phyloP scores from a whole-genome alignment of 2,113 vertebrate genomes.

The Ammospiza caudacuta region DNA sequence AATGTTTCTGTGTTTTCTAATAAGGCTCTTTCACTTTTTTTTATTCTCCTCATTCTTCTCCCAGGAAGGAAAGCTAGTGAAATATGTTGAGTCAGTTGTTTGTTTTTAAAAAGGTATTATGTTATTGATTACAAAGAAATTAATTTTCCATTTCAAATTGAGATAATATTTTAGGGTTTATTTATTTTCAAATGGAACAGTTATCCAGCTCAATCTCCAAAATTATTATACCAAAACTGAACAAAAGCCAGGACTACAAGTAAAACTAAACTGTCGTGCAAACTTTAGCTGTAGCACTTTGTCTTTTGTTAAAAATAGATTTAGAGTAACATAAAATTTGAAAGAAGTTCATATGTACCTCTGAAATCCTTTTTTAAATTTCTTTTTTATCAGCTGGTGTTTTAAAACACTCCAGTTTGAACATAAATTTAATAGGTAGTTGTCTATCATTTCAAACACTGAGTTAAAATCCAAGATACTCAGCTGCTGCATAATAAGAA shows the following conservation, averaged over 20 bases:
- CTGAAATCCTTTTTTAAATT: not conserved
- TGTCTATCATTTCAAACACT: constrained; percentile 29
- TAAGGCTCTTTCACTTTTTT: rapidly evolving
- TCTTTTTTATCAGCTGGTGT: constrained; percentile 2
- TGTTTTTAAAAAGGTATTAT: not conserved
- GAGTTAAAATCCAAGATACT: constrained; percentile 13
- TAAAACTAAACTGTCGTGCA: not conserved
- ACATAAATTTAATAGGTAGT: constrained; percentile 30
- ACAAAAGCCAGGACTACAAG: not conserved
- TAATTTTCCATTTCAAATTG: not conserved
- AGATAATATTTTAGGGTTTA: not conserved
- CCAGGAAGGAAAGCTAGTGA: not conserved
- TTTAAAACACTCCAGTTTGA: constrained; percentile 17
- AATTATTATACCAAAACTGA: not conserved
- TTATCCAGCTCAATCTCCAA: not conserved
- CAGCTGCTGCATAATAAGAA: constrained; percentile 17
- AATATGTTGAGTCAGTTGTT: not conserved
- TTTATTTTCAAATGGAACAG: not conserved
- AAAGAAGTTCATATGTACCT: not conserved
- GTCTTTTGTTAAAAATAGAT: not conserved
- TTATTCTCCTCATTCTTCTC: not conserved
- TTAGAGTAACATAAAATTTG: not conserved
- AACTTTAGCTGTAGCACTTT: not conserved
- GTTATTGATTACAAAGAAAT: not conserved
- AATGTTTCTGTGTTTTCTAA: not conserved